Evolutionary conservation across 30 jellyfish, hydroid and myxozoan species (phyloP), one percentile per base, ranked within the genome.

Genomic region (Nemopilema nomurai): DNA sequence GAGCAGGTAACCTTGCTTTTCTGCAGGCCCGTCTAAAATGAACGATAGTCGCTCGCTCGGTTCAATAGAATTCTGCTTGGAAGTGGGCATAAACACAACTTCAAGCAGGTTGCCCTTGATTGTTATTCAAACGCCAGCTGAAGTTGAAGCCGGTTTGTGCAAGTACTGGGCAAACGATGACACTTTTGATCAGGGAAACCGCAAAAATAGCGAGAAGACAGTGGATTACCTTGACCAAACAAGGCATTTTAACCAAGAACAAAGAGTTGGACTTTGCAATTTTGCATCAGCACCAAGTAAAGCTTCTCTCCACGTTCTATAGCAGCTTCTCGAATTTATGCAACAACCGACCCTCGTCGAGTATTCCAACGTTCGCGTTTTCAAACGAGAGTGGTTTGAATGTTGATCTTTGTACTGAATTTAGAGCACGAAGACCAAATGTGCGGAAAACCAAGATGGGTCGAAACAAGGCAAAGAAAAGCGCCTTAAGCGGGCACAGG

Each of bases 31-130:
- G 19, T 8, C 1, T 1, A 70, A 21, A 0, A 82, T 82, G 80
- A 82, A 69, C 51, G 91, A 69, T 18, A 70, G 26, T 22, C 72
- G 51, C 8, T 75, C 63, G 20, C 52, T 70, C 66, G 49, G 53
- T 50, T 53, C 77, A 8, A 82, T 51, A 71, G 85, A 71, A 32
- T 49, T 79, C 22, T 66, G 66, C 74, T n/a, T 79, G 20, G 81
- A 66, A 28, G 32, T 79, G 89, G 41, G 29, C 23, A 79, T 68
- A 64, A 79, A 64, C 88, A 78, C 32, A 1, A 66, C 41, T 16
- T 33, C 66, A 52, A 79, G 90, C 90, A 69, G 90, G 84, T 71
- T 84, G 65, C 93, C 93, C 6, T 9, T 84, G 67, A 84, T 84
- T 63, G 85, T 84, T 8, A 27, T 84, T 49, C 85, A 84, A 69